These are phyloP conservation scores for Rhyzopertha dominica DNA, from an alignment of 1,140 invertebrate species.

Conservation along the genomic window DNA sequence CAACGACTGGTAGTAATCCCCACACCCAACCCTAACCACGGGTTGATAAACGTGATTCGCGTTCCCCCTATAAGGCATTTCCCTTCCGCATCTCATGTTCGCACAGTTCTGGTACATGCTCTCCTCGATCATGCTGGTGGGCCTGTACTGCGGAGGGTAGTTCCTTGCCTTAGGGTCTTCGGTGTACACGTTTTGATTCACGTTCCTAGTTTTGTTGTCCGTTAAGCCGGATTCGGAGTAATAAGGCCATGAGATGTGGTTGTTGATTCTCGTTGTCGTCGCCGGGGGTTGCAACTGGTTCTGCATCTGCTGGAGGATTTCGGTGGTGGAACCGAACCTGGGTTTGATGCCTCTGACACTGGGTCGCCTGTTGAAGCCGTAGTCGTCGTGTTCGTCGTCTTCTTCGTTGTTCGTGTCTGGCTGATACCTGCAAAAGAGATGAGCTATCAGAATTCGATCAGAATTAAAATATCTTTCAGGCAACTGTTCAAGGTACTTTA, in stretches of 20 bases:
- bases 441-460: too few species aligned
- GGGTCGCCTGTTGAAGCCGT: slow-evolving; percentile 81
- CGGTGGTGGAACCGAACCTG: slow-evolving; percentile 70
- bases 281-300: slow-evolving; percentile 54
- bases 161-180: slow-evolving; percentile 32
- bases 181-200: slow-evolving; percentile 25
- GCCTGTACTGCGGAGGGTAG: slow-evolving; percentile 44
- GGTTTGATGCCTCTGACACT: slow-evolving; percentile 73
- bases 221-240: slow-evolving; percentile 56
- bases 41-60: slow-evolving; percentile 33
- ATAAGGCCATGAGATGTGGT: slow-evolving; percentile 57
- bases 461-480: too few species aligned
- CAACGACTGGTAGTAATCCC: slow-evolving; percentile 49
- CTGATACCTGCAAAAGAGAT: slow-evolving; percentile 46
- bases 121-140: slow-evolving; percentile 44
- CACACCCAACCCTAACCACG: slow-evolving; percentile 36
- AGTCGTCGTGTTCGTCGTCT: slow-evolving; percentile 80
- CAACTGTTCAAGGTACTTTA: too few species aligned
- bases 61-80: slow-evolving; percentile 42
- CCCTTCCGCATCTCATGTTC: slow-evolving; percentile 46
- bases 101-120: slow-evolving; percentile 51
- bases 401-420: slow-evolving; percentile 54
- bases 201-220: slow-evolving; percentile 30
- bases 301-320: slow-evolving; percentile 77
- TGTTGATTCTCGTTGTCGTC: slow-evolving; percentile 40